Conservation (phyloP, 2,113 vertebrate genomes). For the Pelecanus crispus region DNA sequence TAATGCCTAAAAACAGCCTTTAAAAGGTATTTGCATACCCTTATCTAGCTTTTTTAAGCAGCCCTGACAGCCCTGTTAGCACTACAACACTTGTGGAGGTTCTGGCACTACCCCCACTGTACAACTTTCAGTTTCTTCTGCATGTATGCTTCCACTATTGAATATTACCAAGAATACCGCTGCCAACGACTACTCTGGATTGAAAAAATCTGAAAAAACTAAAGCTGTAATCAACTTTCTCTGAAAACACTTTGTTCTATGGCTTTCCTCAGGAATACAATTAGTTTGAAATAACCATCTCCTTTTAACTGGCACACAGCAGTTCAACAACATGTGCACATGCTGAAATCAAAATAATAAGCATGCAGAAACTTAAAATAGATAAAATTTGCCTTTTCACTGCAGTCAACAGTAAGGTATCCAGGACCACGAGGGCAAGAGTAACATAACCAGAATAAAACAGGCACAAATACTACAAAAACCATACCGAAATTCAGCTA, state of each 20-base stretch:
- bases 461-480: background rate
- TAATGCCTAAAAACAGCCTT: background rate
- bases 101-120: background rate
- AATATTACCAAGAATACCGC: background rate
- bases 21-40: background rate
- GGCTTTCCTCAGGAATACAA: background rate
- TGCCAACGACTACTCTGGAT: background rate
- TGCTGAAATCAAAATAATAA: background rate
- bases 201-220: background rate
- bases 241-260: background rate
- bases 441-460: background rate
- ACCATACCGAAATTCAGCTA: background rate
- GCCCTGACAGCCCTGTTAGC: background rate
- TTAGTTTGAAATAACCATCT: background rate
- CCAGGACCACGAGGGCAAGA: background rate
- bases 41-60: background rate
- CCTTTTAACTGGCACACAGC: background rate
- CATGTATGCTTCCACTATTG: background rate
- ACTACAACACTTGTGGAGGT: background rate
- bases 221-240: background rate
- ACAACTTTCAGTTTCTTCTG: background rate
- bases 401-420: background rate
- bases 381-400: background rate
- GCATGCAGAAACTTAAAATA: background rate
- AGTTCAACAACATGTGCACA: background rate